Conservation (phyloP, 2,888 invertebrate genomes). For the Drosophila meridiana region DNA sequence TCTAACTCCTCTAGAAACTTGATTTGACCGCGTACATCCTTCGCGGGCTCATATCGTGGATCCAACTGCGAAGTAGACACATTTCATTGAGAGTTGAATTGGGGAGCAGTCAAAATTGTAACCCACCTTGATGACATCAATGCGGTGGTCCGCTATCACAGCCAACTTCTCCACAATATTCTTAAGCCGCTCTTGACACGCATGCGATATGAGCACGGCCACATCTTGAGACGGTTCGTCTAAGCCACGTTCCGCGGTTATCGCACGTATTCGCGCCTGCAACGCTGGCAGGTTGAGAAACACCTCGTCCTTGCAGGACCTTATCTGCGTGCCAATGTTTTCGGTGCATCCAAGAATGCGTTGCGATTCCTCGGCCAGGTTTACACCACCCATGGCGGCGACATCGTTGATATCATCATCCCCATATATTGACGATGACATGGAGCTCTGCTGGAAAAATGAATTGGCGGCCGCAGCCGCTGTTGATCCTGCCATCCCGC, state of each 20-base stretch:
- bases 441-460: constrained; percentile 86
- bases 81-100: neutral
- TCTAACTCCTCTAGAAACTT: constrained; percentile 99
- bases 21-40: constrained; percentile 96
- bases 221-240: constrained; percentile 94
- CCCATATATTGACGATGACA: constrained; percentile 87
- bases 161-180: constrained; percentile 96
- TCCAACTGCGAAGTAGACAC: constrained; percentile 88
- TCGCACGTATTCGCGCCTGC: constrained; percentile 91
- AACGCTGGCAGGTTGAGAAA: constrained; percentile 92
- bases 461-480: constrained; percentile 83
- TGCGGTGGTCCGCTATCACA: constrained; percentile 96
- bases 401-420: constrained; percentile 99
- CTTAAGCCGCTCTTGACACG: constrained; percentile 96
- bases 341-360: constrained; percentile 96
- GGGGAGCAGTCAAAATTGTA: neutral
- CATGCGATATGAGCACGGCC: constrained; percentile 96
- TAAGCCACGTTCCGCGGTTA: constrained; percentile 91
- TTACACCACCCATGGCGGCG: constrained; percentile 99
- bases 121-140: constrained; percentile 94
- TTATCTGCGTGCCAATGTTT: constrained; percentile 94
- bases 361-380: constrained; percentile 97
- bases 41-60: constrained; percentile 94
- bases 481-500: constrained; percentile 47
- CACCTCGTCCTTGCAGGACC: constrained; percentile 96